Conservation (phyloP, 2,888 invertebrate genomes). For the Imbricaverruca yamaguchii region DNA sequence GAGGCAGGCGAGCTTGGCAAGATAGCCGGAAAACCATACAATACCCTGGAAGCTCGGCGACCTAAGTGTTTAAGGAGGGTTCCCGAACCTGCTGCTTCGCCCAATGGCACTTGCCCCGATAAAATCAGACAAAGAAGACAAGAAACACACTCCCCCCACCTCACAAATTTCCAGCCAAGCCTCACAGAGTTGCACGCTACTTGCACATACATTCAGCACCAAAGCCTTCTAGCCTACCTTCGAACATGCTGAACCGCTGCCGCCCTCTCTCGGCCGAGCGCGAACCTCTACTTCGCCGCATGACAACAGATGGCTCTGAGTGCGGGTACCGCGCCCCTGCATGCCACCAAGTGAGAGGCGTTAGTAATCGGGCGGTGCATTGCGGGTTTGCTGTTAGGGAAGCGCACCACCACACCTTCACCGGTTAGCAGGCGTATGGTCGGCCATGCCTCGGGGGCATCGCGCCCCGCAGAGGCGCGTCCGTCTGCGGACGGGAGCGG, state of each 20-base stretch:
- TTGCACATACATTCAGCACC: too few relatives aligned
- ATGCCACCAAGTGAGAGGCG: neutral
- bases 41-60: too few relatives aligned
- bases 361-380: neutral
- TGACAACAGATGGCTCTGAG: slow-evolving; percentile 12
- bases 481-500: neutral
- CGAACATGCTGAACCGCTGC: slow-evolving; percentile 15
- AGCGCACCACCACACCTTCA: neutral
- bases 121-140: too few relatives aligned
- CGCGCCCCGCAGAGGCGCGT: neutral
- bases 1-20: too few relatives aligned
- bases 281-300: slow-evolving; percentile 9
- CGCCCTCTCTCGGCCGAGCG: slow-evolving; percentile 7
- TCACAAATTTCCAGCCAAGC: too few relatives aligned
- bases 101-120: too few relatives aligned
- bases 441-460: neutral
- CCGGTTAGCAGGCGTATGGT: neutral
- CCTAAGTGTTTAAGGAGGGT: too few relatives aligned
- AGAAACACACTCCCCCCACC: too few relatives aligned
- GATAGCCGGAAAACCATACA: too few relatives aligned
- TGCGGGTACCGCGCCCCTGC: neutral
- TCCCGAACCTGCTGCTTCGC: too few relatives aligned
- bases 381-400: neutral
- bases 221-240: slow-evolving; percentile 2
- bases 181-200: too few relatives aligned